These are phyloP conservation scores for Myrmophylax atrothorax DNA, from an alignment of 2,113 vertebrate genomes.

Conservation along the genomic window DNA sequence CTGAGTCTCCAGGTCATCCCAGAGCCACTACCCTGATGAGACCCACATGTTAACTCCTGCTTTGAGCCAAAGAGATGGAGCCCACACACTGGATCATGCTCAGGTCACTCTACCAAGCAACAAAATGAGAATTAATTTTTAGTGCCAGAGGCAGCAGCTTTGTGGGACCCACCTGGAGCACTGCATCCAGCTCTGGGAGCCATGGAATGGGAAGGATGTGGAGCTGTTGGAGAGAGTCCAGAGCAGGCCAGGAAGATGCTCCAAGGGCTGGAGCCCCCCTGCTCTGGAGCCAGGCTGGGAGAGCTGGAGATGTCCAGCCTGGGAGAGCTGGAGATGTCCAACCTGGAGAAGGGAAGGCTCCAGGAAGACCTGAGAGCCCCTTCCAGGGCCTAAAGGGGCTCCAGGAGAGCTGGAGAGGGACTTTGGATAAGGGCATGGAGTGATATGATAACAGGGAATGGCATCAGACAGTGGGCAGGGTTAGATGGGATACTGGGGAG, in stretches of 20 bases:
- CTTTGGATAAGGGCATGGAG: neutral
- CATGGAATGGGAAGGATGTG: neutral
- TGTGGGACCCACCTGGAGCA: neutral
- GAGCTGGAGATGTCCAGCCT: neutral
- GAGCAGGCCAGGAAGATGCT: fast-evolving
- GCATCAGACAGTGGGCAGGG: neutral
- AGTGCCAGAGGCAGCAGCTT: neutral
- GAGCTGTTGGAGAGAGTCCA: neutral
- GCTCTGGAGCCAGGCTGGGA: neutral
- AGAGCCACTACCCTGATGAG: neutral
- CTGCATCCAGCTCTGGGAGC: neutral
- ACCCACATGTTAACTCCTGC: neutral
- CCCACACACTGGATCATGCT: fast-evolving
- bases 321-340: neutral
- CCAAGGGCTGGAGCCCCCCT: neutral
- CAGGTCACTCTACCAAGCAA: neutral
- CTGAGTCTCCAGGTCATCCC: neutral
- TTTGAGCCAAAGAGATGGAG: neutral
- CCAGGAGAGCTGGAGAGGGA: neutral
- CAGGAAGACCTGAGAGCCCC: neutral
- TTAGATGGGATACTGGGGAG: neutral
- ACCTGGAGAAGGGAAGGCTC: neutral
- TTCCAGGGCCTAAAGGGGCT: fast-evolving
- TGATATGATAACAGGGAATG: neutral
- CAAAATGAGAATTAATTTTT: neutral